A percentile compares a stretch with the other conserved stretches of the same genome.
These are phyloP conservation scores for Halocynthia roretzi DNA, from an alignment of 23 tunicate genomes.

Conservation along the genomic window DNA sequence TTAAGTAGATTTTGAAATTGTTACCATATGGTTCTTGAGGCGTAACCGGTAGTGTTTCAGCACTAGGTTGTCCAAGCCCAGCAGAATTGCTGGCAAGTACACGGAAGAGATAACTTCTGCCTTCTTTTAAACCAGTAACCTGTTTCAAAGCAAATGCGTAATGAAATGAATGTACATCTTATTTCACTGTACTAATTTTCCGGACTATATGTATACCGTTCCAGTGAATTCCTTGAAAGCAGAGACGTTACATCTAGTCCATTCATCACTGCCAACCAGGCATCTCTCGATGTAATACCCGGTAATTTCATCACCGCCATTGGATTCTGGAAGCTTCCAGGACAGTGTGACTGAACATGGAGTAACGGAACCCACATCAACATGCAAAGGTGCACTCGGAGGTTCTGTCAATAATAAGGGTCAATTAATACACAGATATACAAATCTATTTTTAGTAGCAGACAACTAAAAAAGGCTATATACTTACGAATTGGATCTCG, in stretches of 20 bases:
- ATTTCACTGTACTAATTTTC: too few relatives aligned
- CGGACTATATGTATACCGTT: slow-evolving; percentile 10
- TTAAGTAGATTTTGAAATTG: not conserved
- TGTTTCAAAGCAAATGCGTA: not conserved
- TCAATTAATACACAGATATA: not conserved
- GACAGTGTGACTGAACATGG: slow-evolving; percentile 42
- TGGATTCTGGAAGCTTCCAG: slow-evolving; percentile 72
- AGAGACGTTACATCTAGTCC: slow-evolving; percentile 80
- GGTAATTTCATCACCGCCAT: slow-evolving; percentile 70
- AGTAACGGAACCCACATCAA: slow-evolving; percentile 30
- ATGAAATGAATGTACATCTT: not conserved
- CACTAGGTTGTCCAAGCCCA: slow-evolving; percentile 71
- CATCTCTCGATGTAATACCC: slow-evolving; percentile 93
- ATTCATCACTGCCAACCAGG: slow-evolving; percentile 83
- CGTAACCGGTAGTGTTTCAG: slow-evolving; percentile 24
- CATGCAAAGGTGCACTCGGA: slow-evolving; percentile 59
- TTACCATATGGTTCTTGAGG: slow-evolving; percentile 84
- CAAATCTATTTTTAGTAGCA: not conserved
- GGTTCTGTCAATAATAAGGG: slow-evolving; percentile 29
- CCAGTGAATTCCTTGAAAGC: slow-evolving; percentile 48
- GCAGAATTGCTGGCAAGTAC: slow-evolving; percentile 74
- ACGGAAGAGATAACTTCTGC: slow-evolving; percentile 73
- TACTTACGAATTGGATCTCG: slow-evolving; percentile 71
- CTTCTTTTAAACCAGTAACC: slow-evolving; percentile 87
- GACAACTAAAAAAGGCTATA: slow-evolving; percentile 1